Percentiles rank a stretch among this genome's conserved stretches.
Evolutionary conservation across 2,113 vertebrate species (phyloP).

Genomic region (Urocolius indicus): DNA sequence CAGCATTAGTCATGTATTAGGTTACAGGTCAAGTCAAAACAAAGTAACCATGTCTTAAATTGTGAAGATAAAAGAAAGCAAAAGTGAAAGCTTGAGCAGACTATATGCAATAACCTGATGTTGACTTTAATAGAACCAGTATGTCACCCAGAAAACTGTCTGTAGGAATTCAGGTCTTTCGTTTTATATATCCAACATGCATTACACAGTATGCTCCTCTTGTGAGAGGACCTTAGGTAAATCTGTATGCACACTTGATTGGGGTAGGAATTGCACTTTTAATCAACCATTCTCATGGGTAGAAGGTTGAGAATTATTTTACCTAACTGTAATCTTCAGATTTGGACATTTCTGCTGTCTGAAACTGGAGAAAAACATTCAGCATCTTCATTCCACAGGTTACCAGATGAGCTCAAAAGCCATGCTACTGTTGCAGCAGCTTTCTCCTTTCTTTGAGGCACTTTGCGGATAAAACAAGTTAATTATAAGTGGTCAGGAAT

Average conservation of each 20-base stretch:
- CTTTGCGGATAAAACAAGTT: neutral
- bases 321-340: neutral
- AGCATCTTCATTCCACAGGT: neutral
- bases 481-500: neutral
- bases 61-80: conserved; percentile 19
- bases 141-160: neutral
- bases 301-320: neutral
- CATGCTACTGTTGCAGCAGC: neutral
- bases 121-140: neutral
- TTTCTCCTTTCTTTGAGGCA: neutral
- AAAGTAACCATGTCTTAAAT: conserved; percentile 21
- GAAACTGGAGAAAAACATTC: neutral
- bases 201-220: neutral
- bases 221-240: neutral
- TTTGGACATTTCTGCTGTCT: neutral
- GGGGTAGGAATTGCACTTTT: neutral
- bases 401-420: neutral
- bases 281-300: neutral
- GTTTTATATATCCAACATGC: neutral
- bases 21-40: conserved; percentile 52
- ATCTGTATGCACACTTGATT: neutral
- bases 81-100: conserved; percentile 12
- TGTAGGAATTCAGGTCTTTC: neutral
- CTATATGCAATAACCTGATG: neutral
- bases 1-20: conserved; percentile 17